Conservation (phyloP, 1,140 invertebrate genomes). For the Papilio polytes region DNA sequence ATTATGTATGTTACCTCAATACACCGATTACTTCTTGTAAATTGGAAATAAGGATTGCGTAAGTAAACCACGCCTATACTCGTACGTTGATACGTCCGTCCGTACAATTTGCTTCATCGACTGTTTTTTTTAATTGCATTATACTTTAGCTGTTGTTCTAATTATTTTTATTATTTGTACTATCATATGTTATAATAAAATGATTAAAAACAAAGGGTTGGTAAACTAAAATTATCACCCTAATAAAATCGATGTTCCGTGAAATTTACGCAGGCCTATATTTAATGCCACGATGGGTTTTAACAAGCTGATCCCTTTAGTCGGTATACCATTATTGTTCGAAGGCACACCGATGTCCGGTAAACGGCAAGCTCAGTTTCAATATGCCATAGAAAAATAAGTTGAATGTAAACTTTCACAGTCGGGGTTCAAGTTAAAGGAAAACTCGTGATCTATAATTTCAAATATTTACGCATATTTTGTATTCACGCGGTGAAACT, state of each 20-base stretch:
- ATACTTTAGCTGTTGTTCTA: not conserved
- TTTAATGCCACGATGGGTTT: conserved; percentile 17
- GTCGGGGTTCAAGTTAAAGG: not conserved
- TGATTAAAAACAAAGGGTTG: not conserved
- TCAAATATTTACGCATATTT: not conserved
- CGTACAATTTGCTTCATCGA: conserved; percentile 6
- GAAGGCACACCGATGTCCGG: not conserved
- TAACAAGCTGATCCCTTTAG: not conserved
- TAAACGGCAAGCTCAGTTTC: not conserved
- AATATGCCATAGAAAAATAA: not conserved
- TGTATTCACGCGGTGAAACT: not conserved
- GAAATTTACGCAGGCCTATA: conserved; percentile 6
- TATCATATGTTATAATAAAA: not conserved
- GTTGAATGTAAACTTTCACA: not conserved
- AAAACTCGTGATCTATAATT: not conserved
- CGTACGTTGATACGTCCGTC: conserved; percentile 7
- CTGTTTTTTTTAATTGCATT: conserved; percentile 15
- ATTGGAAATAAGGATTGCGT: conserved; percentile 43
- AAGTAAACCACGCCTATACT: conserved; percentile 31
- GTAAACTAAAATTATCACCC: conserved; percentile 33
- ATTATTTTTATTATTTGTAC: not conserved
- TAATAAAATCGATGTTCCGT: not conserved
- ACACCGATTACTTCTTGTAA: conserved; percentile 46
- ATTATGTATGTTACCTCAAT: conserved; percentile 53
- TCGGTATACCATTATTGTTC: not conserved